Conservation (phyloP, 1,140 invertebrate genomes). For the Yoshiicerus persimilis region DNA sequence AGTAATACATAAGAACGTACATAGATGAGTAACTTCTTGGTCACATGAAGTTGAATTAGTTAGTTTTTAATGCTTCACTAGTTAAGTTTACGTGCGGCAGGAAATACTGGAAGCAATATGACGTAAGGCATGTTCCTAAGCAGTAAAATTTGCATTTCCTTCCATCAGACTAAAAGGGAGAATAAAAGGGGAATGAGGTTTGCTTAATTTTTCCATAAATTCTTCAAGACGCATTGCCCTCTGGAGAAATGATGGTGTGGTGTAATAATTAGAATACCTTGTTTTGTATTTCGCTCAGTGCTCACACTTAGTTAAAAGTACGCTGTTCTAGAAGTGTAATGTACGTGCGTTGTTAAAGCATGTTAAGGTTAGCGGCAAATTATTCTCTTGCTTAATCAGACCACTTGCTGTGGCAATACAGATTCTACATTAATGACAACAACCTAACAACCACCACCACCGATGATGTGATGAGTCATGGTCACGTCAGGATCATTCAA, state of each 20-base stretch:
- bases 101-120: background rate
- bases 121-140: background rate
- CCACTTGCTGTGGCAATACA: background rate
- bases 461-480: background rate
- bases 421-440: background rate
- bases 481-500: background rate
- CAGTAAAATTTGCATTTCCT: constrained; percentile 6
- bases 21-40: background rate
- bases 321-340: too few relatives aligned
- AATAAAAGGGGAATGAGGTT: constrained; percentile 1
- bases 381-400: background rate
- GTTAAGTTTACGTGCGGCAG: background rate
- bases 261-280: constrained; percentile 23
- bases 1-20: background rate
- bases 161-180: constrained; percentile 2
- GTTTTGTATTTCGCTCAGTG: background rate
- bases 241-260: constrained; percentile 7
- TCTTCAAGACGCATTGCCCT: constrained; percentile 18
- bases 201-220: constrained; percentile 18
- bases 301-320: background rate
- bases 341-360: too few relatives aligned
- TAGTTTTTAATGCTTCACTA: background rate
- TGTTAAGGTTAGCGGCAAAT: background rate
- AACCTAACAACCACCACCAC: background rate
- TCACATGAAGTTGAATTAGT: background rate